Evolutionary conservation across 2,797 vertebrate species (phyloP), one percentile per base, ranked within the genome.

Genomic region (Chrysocyon brachyurus): DNA sequence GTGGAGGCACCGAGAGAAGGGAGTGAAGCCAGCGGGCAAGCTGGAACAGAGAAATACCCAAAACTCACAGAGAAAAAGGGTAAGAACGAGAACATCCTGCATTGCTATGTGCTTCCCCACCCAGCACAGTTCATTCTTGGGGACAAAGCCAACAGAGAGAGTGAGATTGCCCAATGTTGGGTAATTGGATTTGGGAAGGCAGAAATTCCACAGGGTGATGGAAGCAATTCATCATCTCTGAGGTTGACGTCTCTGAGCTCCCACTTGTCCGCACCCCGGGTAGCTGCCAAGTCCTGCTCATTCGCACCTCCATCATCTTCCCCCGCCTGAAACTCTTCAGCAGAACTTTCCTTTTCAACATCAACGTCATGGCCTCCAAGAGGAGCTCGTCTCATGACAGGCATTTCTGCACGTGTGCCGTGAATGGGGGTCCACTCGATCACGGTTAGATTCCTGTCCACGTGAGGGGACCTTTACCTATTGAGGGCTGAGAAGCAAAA

Each of bases 361-460:
- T 28, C 33, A 73, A 21, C 19, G 15, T 52, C 4, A 5, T 22
- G 63, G 31, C 24, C 46, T 52, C 57, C 15, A 28, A 84, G 46
- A 0, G 8, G 5, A 75, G 28, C 2, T 36, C 3, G 24, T 31
- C 36, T 28, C 17, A 0, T 12, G 26, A 33, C n/a, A 8, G 0
- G 8, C 11, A 24, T 40, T 5, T 36, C 78, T 59, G 52, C 10
- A 5, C 1, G 24, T 40, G 24, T 40, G 46, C 81, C 4, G n/a
- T 11, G 26, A 22, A 22, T 5, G 24, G 54, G 2, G 3, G 14
- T 63, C 68, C 19, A 0, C 40, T 36, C 10, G 17, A 31, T 33
- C 4, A 5, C 0, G 24, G 12, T 19, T 22, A 26, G 68, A 14
- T 31, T 31, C 46, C 90, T 28, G 3, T 36, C 52, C 24, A 1